A percentile compares a stretch with the other conserved stretches of the same genome.
Conservation (phyloP, 1,140 invertebrate genomes). For the Drosophila pachea region DNA sequence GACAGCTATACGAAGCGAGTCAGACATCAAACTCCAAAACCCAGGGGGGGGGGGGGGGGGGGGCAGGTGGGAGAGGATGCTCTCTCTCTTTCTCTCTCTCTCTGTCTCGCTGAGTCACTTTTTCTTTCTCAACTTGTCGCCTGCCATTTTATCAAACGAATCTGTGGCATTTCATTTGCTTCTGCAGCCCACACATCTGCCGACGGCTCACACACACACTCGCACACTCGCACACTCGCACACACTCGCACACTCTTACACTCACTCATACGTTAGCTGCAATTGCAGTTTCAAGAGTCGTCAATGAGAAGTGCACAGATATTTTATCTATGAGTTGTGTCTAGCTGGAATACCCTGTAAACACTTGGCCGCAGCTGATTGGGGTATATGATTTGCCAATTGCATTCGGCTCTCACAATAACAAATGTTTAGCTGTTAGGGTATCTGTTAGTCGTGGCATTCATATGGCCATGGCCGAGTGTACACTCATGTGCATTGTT, state of each 20-base stretch:
- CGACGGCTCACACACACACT: conserved; percentile 5
- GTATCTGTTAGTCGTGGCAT: conserved; percentile 14
- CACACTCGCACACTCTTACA: not conserved
- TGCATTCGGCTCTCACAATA: not conserved
- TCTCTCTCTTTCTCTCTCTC: conserved; percentile 14
- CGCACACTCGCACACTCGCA: not conserved
- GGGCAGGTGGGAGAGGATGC: not conserved
- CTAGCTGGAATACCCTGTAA: conserved; percentile 20
- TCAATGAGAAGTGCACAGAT: conserved; percentile 61
- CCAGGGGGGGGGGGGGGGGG: not conserved
- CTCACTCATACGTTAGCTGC: not conserved
- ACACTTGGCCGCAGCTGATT: not conserved
- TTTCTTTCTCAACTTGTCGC: conserved; percentile 69
- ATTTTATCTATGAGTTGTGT: conserved; percentile 67
- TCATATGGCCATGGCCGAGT: too few species aligned
- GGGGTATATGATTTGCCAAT: not conserved
- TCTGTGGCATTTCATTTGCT: conserved; percentile 70
- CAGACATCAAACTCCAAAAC: conserved; percentile 29
- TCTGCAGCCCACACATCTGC: conserved; percentile 54
- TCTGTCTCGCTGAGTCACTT: conserved; percentile 49
- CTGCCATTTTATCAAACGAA: conserved; percentile 70
- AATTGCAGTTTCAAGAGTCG: conserved; percentile 42
- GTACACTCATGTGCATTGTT: conserved; percentile 38
- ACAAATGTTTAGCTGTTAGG: not conserved
- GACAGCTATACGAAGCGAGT: conserved; percentile 33